Conservation (phyloP, 2,797 vertebrate species). For the Sebastes nivosus region DNA sequence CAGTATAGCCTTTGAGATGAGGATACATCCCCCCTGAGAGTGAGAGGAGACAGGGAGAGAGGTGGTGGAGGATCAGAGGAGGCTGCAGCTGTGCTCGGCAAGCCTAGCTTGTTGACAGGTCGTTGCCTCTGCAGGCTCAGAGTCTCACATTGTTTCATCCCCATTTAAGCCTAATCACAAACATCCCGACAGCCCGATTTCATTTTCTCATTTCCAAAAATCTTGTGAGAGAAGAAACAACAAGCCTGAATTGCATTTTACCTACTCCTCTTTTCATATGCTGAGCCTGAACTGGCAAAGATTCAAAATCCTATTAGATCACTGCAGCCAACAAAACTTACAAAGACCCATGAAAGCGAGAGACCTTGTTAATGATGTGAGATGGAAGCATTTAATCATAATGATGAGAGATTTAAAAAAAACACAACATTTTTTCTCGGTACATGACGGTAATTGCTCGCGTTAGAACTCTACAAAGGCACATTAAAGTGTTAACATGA, state of each 20-base stretch:
- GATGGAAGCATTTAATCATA: conserved; percentile 50
- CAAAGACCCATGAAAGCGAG: conserved; percentile 38
- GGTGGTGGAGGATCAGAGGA: conserved; percentile 53
- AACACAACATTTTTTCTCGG: conserved; percentile 18
- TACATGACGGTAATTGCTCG: conserved; percentile 23
- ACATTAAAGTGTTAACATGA: conserved; percentile 17
- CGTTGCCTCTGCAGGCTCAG: conserved; percentile 50
- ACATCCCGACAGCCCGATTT: conserved; percentile 35
- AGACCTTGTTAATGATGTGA: conserved; percentile 44
- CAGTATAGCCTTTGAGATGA: conserved; percentile 68
- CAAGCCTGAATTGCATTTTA: conserved; percentile 32
- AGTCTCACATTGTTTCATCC: conserved; percentile 54
- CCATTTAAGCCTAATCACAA: conserved; percentile 59
- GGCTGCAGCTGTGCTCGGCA: conserved; percentile 34
- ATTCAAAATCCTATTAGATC: conserved; percentile 46
- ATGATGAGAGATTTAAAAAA: conserved; percentile 36
- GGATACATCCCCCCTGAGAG: conserved; percentile 54
- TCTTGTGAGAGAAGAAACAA: conserved; percentile 35
- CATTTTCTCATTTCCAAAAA: conserved; percentile 39
- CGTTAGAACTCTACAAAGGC: conserved; percentile 29
- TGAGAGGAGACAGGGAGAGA: conserved; percentile 32
- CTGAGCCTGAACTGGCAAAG: conserved; percentile 4
- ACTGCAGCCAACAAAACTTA: conserved; percentile 36
- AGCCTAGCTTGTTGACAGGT: conserved; percentile 60
- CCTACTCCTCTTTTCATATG: conserved; percentile 3